These are phyloP conservation scores for Priocnemis perturbator DNA, from an alignment of 2,888 invertebrate genomes.

Conservation along the genomic window DNA sequence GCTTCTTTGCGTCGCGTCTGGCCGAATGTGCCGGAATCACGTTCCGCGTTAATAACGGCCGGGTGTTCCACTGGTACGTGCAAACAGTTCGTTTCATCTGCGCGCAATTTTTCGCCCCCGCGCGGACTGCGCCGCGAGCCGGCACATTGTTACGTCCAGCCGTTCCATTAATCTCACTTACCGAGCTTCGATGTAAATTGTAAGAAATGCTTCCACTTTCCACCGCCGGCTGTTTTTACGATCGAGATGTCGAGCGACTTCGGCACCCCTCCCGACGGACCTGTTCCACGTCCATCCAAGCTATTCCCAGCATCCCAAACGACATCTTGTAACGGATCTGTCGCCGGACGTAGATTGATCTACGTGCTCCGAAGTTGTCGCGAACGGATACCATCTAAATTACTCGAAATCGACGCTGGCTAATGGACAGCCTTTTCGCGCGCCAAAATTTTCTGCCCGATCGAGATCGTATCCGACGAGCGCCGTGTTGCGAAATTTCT, in stretches of 20 bases:
- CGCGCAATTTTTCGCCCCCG: too few species aligned
- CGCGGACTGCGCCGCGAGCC: too few species aligned
- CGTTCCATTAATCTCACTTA: constrained; percentile 55
- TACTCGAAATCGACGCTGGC: constrained; percentile 16
- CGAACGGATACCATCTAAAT: constrained; percentile 28
- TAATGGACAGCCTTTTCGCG: too few species aligned
- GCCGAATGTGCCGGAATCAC: too few species aligned
- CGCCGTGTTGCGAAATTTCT: too few species aligned
- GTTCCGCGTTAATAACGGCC: too few species aligned
- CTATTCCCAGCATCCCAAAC: constrained; percentile 37
- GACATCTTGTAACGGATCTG: constrained; percentile 35
- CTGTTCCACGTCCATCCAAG: constrained; percentile 27
- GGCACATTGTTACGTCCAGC: constrained; percentile 25
- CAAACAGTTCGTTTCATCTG: too few species aligned
- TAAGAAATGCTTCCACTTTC: constrained; percentile 40
- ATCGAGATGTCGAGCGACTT: constrained; percentile 6
- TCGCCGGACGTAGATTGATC: constrained; percentile 37
- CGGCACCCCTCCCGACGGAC: constrained; percentile 10
- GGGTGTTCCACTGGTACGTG: too few species aligned
- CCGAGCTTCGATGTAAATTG: constrained; percentile 50
- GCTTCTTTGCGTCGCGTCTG: too few species aligned
- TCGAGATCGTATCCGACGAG: too few species aligned
- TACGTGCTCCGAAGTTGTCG: background rate
- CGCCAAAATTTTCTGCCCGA: too few species aligned
- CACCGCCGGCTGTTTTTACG: constrained; percentile 39